Base-by-base conservation (phyloP, 2,888 invertebrate species). In the Trypoxylon attenuatum region DNA sequence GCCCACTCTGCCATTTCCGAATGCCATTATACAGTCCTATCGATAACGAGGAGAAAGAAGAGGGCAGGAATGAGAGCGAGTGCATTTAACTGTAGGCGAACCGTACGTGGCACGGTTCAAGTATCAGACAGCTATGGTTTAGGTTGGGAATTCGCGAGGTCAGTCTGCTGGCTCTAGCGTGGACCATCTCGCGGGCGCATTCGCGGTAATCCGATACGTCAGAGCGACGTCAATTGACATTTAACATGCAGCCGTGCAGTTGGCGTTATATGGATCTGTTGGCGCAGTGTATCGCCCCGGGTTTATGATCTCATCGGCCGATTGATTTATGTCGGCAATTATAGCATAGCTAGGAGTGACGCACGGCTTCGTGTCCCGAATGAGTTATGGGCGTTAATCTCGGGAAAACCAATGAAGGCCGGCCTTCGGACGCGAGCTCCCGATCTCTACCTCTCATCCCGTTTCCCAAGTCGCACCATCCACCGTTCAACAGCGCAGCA, bases 321-420 rank as follows among this genome's bases (percentile, higher is more conserved):
- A 87, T 86, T 87, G 87, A 87, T 87, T 87, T 87, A 87, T 86
- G 85, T 80, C 84, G 82, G 85, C 85, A 87, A 87, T 87, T 87
- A 87, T 85, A 81, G 83, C 85, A 79, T 78, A 78, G 82, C 83
- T 81, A 80, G 79, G 82, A 84, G 82, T 84, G 84, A 85, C 84
- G 83, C 82, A 82, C 83, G 78, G 77, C 78, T 81, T 69, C 82
- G 81, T 80, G 82, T 85, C 81, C 78, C 69, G 82, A 82, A 84
- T 85, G 86, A 85, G 81, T 86, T 86, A 87, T 85, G 83, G 82
- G 82, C 82, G 84, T 83, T 85, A 86, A 87, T 86, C 85, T 84
- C 84, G 83, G 82, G 82, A 82, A 83, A 83, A 81, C 81, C 83
- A 80, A 81, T 78, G 78, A 81, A 75, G 76, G 76, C 64, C 64